Percentiles rank a stretch among this genome's conserved stretches.
Conservation (phyloP, 2,888 invertebrate species). For the Trilocha varians region DNA sequence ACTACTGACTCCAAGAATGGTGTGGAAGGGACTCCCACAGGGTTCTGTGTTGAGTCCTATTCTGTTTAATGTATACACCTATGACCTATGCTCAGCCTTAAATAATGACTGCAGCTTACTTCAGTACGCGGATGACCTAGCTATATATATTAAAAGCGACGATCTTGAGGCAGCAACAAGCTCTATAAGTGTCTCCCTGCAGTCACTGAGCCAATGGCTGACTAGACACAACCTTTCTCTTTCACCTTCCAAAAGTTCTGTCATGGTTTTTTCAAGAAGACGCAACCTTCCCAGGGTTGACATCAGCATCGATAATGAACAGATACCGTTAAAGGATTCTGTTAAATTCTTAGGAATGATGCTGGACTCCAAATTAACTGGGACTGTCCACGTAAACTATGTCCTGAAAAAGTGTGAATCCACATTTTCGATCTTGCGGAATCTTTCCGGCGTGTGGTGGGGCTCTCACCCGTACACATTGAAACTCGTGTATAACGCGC, state of each 20-base stretch:
- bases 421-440: conserved; percentile 9
- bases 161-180: not conserved
- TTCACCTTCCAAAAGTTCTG: conserved; percentile 10
- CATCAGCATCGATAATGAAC: too few relatives aligned
- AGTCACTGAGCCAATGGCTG: too few relatives aligned
- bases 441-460: conserved; percentile 11
- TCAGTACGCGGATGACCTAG: conserved; percentile 22
- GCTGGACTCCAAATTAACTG: conserved; percentile 11
- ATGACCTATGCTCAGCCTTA: too few relatives aligned
- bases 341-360: conserved; percentile 15
- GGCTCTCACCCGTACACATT: conserved; percentile 7
- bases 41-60: too few relatives aligned
- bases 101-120: too few relatives aligned
- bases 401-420: conserved; percentile 12
- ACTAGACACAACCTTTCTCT: conserved; percentile 9
- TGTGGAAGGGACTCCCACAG: too few relatives aligned
- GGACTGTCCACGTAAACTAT: conserved; percentile 7
- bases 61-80: too few relatives aligned
- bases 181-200: too few relatives aligned
- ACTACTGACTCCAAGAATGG: too few relatives aligned
- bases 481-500: not conserved
- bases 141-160: conserved; percentile 6
- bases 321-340: not conserved
- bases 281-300: too few relatives aligned
- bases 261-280: not conserved